Base-by-base conservation (phyloP, 92 coral and sea anemone species). In the Paramuricea clavata region DNA sequence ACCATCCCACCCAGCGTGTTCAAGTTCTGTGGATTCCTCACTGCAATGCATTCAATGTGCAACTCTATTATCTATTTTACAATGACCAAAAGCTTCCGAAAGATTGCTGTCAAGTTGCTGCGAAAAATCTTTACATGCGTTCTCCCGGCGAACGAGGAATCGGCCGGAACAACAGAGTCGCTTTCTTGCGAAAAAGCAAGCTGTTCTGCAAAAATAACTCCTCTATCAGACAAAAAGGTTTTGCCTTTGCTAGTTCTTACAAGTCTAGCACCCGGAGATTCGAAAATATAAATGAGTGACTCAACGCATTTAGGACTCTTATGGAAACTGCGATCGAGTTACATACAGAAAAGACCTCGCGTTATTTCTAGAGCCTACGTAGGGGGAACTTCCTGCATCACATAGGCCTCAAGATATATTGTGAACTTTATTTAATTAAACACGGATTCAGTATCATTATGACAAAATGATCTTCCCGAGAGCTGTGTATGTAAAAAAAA, bases 41-140 rank as follows among this genome's bases (percentile, higher is more conserved):
- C 91, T 21, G 88, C 93, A 0, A 28, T 85, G 16, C 93, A 91
- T 74, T 91, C 93, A 12, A 88, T 84, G 36, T 76, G 77, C 7
- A 91, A 91, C 47, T 88, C 93, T 3, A 39, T 91, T 6, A 91
- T 91, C 68, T 91, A 91, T 64, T 34, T 91, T 19, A 56, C 44
- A 22, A 91, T 91, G 93, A 87, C 60, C 42, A 64, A 57, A 80
- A 25, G 88, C 31, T 91, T 82, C 49, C 62, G 93, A 62, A 52
- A 33, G 12, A 87, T 61, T 28, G 70, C 87, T 27, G 68, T 62
- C 12, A 47, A 56, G 5, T 17, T 87, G 23, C 73, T 91, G 59
- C 78, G 72, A 65, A 30, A 31, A 31, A 65, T 65, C n/a, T 28
- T 65, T 33, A 0, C 72, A 25, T 65, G 72, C 21, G 39, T 65